phyloP scores from a whole-genome alignment of 2,888 invertebrate species.

The Labia minor region DNA sequence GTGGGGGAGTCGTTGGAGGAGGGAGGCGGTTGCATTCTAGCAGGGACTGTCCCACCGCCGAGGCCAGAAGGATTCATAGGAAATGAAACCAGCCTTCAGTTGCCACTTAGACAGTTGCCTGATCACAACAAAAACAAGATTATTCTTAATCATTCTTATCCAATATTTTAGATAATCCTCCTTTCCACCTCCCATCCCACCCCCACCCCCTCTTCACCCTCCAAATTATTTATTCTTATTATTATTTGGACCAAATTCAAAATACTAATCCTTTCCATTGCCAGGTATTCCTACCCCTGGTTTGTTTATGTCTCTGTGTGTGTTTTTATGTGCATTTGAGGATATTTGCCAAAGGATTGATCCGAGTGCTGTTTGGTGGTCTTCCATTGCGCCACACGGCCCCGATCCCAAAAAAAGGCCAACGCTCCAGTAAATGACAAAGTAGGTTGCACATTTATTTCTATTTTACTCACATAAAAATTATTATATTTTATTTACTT shows the following conservation, averaged over 20 bases:
- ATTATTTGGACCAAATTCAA: not conserved
- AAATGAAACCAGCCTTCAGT: too few relatives aligned
- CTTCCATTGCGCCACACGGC: not conserved
- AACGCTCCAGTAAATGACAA: not conserved
- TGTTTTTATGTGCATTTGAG: not conserved
- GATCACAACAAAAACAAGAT: too few relatives aligned
- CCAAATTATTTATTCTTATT: not conserved
- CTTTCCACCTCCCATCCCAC: not conserved
- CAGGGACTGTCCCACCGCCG: not conserved
- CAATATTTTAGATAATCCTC: too few relatives aligned
- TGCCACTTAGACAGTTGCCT: too few relatives aligned
- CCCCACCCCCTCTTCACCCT: not conserved
- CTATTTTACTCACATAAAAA: too few relatives aligned
- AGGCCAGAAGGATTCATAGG: too few relatives aligned
- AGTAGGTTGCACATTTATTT: not conserved
- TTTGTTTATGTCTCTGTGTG: slow-evolving; percentile 4
- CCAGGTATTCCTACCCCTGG: not conserved
- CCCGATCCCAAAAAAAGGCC: not conserved
- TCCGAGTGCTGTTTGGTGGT: not conserved
- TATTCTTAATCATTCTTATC: too few relatives aligned
- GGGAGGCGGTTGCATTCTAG: not conserved
- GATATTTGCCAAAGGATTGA: not conserved
- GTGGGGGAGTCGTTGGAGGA: not conserved
- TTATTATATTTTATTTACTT: too few relatives aligned
- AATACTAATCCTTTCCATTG: not conserved